Conservation (phyloP, 2,888 invertebrate genomes). For the Parnassius smintheus region DNA sequence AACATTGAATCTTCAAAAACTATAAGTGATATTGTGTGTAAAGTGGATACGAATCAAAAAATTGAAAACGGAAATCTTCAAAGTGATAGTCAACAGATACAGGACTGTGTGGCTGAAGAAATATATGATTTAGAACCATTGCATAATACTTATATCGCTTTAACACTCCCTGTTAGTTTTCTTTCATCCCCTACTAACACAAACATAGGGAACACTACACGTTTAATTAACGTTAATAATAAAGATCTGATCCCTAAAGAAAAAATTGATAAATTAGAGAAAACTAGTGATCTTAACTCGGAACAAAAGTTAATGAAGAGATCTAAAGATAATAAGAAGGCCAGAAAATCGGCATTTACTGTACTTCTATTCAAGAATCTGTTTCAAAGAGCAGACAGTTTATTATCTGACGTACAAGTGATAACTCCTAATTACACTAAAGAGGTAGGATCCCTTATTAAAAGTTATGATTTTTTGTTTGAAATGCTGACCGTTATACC, state of each 20-base stretch:
- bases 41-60: background rate
- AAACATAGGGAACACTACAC: background rate
- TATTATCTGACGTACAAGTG: constrained; percentile 18
- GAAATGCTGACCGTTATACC: background rate
- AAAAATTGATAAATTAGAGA: constrained; percentile 1
- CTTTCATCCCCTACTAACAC: constrained; percentile 12
- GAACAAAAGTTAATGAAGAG: constrained; percentile 4
- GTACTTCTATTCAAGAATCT: constrained; percentile 58
- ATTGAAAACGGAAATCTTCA: background rate
- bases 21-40: background rate
- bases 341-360: constrained; percentile 56
- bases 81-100: background rate
- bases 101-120: background rate
- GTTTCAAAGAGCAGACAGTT: constrained; percentile 47
- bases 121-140: background rate
- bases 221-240: background rate
- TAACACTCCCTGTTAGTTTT: constrained; percentile 9
- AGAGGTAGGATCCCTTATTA: constrained; percentile 15
- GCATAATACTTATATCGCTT: constrained; percentile 3
- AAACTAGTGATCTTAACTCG: background rate
- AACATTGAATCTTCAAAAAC: background rate
- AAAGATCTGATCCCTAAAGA: constrained; percentile 2
- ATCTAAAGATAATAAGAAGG: constrained; percentile 1
- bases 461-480: constrained; percentile 20
- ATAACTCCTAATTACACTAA: constrained; percentile 15